Evolutionary conservation across 1,140 invertebrate genomes (phyloP), one percentile per base, ranked within the genome.

Genomic region (Halesus radiatus): DNA sequence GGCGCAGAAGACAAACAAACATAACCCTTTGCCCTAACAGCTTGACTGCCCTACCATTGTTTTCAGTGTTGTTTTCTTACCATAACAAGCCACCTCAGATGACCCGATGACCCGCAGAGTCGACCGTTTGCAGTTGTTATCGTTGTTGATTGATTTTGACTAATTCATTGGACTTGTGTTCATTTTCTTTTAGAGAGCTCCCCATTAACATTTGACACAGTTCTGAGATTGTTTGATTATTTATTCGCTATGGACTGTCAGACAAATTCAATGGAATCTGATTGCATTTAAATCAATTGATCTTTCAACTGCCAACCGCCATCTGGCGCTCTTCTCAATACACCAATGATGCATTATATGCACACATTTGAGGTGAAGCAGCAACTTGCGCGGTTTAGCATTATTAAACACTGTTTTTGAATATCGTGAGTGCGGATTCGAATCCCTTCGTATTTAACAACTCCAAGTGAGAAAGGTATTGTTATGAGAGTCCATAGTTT

Each of bases 1-100:
- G 72, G 58, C 29, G 10, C 20, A n/a, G 18, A 16, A 72, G 50
- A 53, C 68, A 15, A 70, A 20, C 74, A n/a, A 15, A 52, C 13
- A 23, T 29, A 29, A 66, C 37, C 20, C 62, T 20, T 45, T 45
- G 18, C 50, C 52, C 26, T 80, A 81, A 81, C 77, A 80, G 81
- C 78, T 76, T 80, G 74, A 52, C 23, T 22, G 26, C 53, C 29
- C 13, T 32, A 8, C 8, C 32, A 7, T 29, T 29, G 68, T 58
- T 70, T 68, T 78, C 53, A 79, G 37, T 74, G 53, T 78, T 76
- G 64, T 75, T 53, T 76, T 54, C 15, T 66, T 45, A 45, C 37
- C 37, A 22, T 70, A 32, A 53, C 23, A 13, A 50, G 45, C 50
- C 18, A 45, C 37, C 54, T 26, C 78, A 75, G 26, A 45, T n/a